phyloP scores from a whole-genome alignment of 2,113 vertebrate species.

The Pontoporia blainvillei region DNA sequence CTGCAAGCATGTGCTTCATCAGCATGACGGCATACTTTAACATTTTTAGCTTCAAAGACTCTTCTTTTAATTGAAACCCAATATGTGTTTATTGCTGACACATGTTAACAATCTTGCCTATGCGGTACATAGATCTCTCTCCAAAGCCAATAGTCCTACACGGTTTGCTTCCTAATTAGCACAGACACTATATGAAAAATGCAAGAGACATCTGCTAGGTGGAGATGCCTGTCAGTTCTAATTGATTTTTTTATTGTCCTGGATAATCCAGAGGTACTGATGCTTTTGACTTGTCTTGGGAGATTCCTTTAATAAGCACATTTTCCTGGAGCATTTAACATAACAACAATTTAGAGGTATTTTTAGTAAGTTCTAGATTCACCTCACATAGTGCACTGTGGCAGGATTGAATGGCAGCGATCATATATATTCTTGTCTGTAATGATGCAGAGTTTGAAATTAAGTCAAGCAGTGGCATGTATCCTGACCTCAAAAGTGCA shows the following conservation, averaged over 20 bases:
- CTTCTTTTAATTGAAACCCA: slow-evolving; percentile 58
- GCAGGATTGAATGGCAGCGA: neutral
- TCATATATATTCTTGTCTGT: neutral
- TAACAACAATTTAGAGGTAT: neutral
- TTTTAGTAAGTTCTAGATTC: slow-evolving; percentile 24
- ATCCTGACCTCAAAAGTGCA: neutral
- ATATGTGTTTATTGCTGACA: slow-evolving; percentile 67
- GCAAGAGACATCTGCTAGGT: slow-evolving; percentile 30
- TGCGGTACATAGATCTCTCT: slow-evolving; percentile 27
- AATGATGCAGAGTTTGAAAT: neutral
- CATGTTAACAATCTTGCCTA: slow-evolving; percentile 64
- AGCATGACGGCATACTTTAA: slow-evolving; percentile 29
- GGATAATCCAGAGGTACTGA: slow-evolving; percentile 29
- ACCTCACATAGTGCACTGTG: neutral
- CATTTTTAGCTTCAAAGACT: slow-evolving; percentile 56
- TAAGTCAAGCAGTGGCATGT: neutral
- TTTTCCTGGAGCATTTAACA: slow-evolving; percentile 11
- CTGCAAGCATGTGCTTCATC: neutral
- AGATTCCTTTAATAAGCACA: slow-evolving; percentile 42
- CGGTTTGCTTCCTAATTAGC: slow-evolving; percentile 66
- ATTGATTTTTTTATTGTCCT: neutral
- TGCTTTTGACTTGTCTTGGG: neutral
- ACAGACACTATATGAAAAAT: slow-evolving; percentile 46
- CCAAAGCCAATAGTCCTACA: slow-evolving; percentile 45
- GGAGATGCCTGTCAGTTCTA: slow-evolving; percentile 43